Evolutionary conservation across 2,113 vertebrate species (phyloP).

Genomic region (Ahaetulla prasina): DNA sequence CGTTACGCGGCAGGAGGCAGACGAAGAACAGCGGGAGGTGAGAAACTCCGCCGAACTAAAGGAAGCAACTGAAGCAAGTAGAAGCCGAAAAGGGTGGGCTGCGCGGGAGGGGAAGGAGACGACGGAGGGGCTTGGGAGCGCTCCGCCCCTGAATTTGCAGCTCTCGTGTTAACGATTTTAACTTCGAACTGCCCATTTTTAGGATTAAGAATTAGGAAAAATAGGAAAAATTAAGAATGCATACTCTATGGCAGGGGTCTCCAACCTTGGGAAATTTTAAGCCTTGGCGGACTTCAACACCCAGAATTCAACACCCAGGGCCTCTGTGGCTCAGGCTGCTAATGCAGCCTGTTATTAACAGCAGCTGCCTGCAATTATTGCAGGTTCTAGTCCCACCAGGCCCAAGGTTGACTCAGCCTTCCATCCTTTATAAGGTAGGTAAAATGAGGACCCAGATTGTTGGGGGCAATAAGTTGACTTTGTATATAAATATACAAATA

Average conservation of each 20-base stretch:
- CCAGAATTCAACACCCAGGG: too few relatives aligned
- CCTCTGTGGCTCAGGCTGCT: too few relatives aligned
- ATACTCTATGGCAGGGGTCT: not conserved
- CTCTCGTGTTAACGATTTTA: not conserved
- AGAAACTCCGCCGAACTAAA: not conserved
- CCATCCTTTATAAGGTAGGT: too few relatives aligned
- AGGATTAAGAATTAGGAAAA: not conserved
- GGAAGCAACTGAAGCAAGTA: not conserved
- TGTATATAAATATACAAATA: too few relatives aligned
- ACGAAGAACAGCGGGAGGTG: not conserved
- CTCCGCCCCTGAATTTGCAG: not conserved
- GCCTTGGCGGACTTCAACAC: too few relatives aligned
- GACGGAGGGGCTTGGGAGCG: not conserved
- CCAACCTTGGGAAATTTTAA: too few relatives aligned
- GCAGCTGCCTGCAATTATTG: too few relatives aligned
- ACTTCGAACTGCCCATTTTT: not conserved
- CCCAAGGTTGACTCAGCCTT: too few relatives aligned
- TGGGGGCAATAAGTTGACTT: too few relatives aligned
- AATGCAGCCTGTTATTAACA: too few relatives aligned
- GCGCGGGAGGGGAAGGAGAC: not conserved
- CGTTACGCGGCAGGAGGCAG: not conserved
- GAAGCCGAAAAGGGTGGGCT: not conserved
- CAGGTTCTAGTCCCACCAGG: too few relatives aligned
- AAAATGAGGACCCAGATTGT: too few relatives aligned
- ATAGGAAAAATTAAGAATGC: not conserved